Evolutionary conservation across 2,113 vertebrate species (phyloP).

Genomic region (Caranx ignobilis): DNA sequence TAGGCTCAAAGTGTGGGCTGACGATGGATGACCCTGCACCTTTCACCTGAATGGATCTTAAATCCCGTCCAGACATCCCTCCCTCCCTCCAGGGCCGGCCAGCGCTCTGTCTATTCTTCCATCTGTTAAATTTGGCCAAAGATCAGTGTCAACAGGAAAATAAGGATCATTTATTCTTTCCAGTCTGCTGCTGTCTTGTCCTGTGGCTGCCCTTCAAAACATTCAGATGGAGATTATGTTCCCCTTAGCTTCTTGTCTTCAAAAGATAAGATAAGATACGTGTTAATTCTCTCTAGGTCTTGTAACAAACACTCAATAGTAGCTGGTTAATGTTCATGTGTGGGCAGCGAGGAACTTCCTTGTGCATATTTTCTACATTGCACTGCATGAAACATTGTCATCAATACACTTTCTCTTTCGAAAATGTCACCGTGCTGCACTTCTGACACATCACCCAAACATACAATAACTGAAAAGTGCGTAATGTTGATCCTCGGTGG

Average conservation of each 20-base stretch:
- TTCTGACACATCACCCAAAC: not conserved
- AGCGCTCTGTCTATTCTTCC: slow-evolving; percentile 11
- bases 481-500: too few relatives aligned
- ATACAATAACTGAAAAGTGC: not conserved
- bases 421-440: not conserved
- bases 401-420: not conserved
- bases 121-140: slow-evolving; percentile 45
- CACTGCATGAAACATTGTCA: not conserved
- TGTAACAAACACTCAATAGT: not conserved
- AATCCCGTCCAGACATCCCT: slow-evolving; percentile 54
- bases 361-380: not conserved
- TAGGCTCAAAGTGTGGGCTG: slow-evolving; percentile 58
- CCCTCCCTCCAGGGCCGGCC: not conserved
- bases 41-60: slow-evolving; percentile 65
- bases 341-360: not conserved
- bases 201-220: not conserved
- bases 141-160: slow-evolving; percentile 52
- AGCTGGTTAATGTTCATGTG: not conserved
- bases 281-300: not conserved
- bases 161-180: slow-evolving; percentile 6
- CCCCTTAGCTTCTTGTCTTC: not conserved
- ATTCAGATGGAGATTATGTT: slow-evolving; percentile 4
- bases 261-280: too few relatives aligned
- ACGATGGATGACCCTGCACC: slow-evolving; percentile 40
- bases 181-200: slow-evolving; percentile 5